phyloP scores from a whole-genome alignment of 2,888 invertebrate species.

The Dioctria linearis region DNA sequence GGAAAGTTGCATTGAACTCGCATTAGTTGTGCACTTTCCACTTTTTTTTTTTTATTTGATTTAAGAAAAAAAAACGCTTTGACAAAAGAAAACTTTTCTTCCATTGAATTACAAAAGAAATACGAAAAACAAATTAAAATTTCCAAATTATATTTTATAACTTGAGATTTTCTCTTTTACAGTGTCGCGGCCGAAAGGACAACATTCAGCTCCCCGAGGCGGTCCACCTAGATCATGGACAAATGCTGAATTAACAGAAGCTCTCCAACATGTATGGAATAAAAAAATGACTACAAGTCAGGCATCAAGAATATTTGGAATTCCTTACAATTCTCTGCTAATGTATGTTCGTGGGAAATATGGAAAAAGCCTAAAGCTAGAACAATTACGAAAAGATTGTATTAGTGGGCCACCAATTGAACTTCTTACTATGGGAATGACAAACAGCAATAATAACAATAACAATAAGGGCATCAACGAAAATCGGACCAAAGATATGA shows the following conservation, averaged over 20 bases:
- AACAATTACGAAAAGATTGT: conserved; percentile 90
- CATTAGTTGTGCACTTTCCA: conserved; percentile 16
- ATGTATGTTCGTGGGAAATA: conserved; percentile 95
- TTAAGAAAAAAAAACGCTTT: background rate
- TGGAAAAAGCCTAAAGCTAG: conserved; percentile 91
- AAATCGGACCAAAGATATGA: conserved; percentile 64
- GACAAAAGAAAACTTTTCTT: background rate
- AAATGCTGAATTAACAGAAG: conserved; percentile 91
- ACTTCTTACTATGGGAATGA: conserved; percentile 77
- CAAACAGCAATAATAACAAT: conserved; percentile 70
- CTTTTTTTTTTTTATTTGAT: conserved; percentile 11
- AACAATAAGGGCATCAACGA: conserved; percentile 72
- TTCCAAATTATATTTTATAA: no score
- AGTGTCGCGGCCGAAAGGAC: conserved; percentile 89
- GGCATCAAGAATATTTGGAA: conserved; percentile 91
- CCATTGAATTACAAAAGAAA: no score
- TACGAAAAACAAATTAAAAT: no score
- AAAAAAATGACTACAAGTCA: conserved; percentile 96
- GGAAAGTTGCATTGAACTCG: conserved; percentile 35
- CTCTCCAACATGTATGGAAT: conserved; percentile 94
- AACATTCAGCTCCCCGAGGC: conserved; percentile 91
- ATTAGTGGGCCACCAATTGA: conserved; percentile 85
- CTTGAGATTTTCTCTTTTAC: conserved; percentile 65
- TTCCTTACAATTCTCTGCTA: conserved; percentile 92
- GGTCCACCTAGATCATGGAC: conserved; percentile 95